phyloP scores from a whole-genome alignment of 1,140 invertebrate species.

The Rhagoletis zephyria region DNA sequence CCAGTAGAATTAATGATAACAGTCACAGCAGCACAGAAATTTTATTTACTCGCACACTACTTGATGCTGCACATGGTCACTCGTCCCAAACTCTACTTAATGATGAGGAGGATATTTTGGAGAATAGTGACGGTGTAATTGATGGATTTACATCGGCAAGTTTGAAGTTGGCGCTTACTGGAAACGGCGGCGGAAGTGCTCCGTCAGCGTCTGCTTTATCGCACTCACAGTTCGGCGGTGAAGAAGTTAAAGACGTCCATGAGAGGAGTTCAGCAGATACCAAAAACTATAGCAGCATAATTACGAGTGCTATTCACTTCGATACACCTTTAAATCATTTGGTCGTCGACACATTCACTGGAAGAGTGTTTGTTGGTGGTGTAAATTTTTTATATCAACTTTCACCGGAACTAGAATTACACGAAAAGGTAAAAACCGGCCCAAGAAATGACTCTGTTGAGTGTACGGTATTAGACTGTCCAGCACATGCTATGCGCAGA shows the following conservation, averaged over 20 bases:
- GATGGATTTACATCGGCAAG: slow-evolving; percentile 13
- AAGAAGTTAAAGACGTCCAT: neutral
- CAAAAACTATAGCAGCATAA: slow-evolving; percentile 62
- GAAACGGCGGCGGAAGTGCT: neutral
- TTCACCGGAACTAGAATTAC: slow-evolving; percentile 86
- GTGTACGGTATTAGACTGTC: slow-evolving; percentile 90
- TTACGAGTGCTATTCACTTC: slow-evolving; percentile 67
- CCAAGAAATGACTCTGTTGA: slow-evolving; percentile 90
- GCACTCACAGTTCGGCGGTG: neutral
- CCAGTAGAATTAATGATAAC: neutral
- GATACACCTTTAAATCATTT: slow-evolving; percentile 81
- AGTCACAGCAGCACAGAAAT: slow-evolving; percentile 1
- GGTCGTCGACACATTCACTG: slow-evolving; percentile 92
- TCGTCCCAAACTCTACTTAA: neutral
- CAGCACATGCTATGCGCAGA: slow-evolving; percentile 80
- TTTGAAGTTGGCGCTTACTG: slow-evolving; percentile 1
- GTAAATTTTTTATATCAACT: slow-evolving; percentile 95
- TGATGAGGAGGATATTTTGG: neutral
- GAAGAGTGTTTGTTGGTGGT: slow-evolving; percentile 92
- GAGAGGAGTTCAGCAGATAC: neutral
- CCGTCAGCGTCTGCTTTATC: neutral
- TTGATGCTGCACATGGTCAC: neutral
- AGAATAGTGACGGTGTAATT: slow-evolving; percentile 9
- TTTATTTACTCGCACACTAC: neutral
- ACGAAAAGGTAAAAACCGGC: slow-evolving; percentile 87